Evolutionary conservation across 1,140 invertebrate species (phyloP).

Genomic region (Drosophila novamexicana): DNA sequence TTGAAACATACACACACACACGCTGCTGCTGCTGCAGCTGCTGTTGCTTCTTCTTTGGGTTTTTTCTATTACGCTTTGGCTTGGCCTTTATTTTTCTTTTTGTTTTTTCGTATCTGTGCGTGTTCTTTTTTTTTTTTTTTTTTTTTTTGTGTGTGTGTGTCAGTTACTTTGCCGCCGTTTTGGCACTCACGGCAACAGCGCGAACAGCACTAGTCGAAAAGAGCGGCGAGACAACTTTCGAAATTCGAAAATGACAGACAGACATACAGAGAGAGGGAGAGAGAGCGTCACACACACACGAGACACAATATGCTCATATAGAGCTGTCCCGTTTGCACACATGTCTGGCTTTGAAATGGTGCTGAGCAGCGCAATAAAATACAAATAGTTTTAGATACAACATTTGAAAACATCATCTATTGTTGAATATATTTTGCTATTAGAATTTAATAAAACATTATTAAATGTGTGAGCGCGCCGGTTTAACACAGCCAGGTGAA

Average conservation of each 20-base stretch:
- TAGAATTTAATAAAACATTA: neutral
- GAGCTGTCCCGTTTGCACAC: conserved; percentile 54
- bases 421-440: neutral
- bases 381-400: conserved; percentile 19
- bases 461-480: no score
- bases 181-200: conserved; percentile 73
- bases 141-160: conserved; percentile 35
- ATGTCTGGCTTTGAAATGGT: conserved; percentile 44
- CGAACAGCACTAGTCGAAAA: conserved; percentile 53
- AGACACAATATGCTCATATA: conserved; percentile 25
- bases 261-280: conserved; percentile 26
- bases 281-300: conserved; percentile 21
- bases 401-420: conserved; percentile 1
- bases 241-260: conserved; percentile 65
- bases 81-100: conserved; percentile 56
- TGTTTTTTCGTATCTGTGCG: conserved; percentile 45
- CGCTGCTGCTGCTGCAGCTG: conserved; percentile 18
- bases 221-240: conserved; percentile 63
- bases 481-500: neutral
- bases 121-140: conserved; percentile 28
- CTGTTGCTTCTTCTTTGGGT: conserved; percentile 41
- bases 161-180: conserved; percentile 80
- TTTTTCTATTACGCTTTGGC: conserved; percentile 58
- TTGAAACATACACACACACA: neutral
- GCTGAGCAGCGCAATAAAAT: conserved; percentile 25